Evolutionary conservation across 37 sponge, comb jelly and placozoan genomes (phyloP).

Genomic region (Hexactinellida sp.): DNA sequence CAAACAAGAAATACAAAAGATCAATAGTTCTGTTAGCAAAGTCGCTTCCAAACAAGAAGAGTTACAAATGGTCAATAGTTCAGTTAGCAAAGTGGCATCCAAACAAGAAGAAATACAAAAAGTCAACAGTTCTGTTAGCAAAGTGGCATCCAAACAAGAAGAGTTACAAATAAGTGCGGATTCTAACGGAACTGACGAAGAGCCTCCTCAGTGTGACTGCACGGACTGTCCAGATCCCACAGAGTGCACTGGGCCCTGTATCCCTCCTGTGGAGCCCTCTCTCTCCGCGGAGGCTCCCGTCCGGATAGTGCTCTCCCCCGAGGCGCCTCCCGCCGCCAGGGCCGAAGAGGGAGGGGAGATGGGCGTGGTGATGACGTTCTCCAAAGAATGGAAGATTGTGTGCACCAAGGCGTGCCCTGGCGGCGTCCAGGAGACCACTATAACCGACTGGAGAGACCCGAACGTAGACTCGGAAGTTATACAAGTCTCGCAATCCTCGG

Average conservation of each 20-base stretch:
- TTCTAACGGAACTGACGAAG: background rate
- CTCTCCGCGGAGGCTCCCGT: background rate
- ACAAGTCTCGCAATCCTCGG: too few relatives aligned
- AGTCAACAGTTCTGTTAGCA: background rate
- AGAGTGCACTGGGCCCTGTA: background rate
- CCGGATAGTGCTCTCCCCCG: background rate
- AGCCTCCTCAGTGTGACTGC: background rate
- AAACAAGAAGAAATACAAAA: background rate
- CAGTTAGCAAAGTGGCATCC: background rate
- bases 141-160: background rate
- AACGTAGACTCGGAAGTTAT: background rate
- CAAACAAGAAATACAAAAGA: background rate
- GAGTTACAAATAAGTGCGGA: background rate
- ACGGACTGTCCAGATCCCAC: background rate
- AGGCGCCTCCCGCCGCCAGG: background rate
- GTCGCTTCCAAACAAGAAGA: background rate
- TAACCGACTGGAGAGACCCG: conserved; percentile 1
- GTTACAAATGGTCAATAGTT: background rate
- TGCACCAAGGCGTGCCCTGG: background rate
- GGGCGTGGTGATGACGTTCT: background rate
- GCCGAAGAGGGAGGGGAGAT: background rate
- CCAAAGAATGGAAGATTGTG: background rate
- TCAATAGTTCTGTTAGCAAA: background rate
- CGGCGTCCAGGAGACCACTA: background rate
- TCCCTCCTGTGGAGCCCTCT: background rate